These are phyloP conservation scores for Rhinoraja longicauda DNA, from an alignment of 2,797 vertebrate species.

Conservation along the genomic window DNA sequence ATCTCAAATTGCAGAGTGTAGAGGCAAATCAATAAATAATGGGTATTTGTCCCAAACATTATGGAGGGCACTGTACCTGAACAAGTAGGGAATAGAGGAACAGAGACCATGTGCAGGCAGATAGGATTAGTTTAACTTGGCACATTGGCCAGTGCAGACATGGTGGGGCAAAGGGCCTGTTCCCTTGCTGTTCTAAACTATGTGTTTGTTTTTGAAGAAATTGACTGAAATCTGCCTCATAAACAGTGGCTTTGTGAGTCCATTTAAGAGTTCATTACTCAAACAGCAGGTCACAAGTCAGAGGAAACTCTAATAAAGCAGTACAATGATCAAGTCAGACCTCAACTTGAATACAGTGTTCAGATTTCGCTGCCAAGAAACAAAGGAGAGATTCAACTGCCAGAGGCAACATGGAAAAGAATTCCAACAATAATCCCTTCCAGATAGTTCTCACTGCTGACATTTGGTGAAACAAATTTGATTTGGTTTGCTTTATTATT, in stretches of 20 bases:
- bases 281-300: background rate
- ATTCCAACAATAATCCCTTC: background rate
- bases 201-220: background rate
- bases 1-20: no score
- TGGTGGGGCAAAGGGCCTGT: no score
- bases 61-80: no score
- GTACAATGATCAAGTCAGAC: background rate
- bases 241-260: background rate
- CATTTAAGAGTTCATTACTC: background rate
- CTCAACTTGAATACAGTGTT: background rate
- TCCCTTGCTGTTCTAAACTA: no score
- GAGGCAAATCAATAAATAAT: no score
- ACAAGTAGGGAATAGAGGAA: no score
- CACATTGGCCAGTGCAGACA: no score
- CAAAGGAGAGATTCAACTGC: background rate
- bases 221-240: no score
- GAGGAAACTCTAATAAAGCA: background rate
- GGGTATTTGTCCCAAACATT: no score
- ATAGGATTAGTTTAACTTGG: no score
- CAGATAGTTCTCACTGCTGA: background rate
- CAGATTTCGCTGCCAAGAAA: background rate
- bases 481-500: no score
- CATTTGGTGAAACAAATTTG: background rate
- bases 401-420: background rate
- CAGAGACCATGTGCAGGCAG: no score